Evolutionary conservation across 2,888 invertebrate genomes (phyloP).

Genomic region (Rambutsinella grinnellia): DNA sequence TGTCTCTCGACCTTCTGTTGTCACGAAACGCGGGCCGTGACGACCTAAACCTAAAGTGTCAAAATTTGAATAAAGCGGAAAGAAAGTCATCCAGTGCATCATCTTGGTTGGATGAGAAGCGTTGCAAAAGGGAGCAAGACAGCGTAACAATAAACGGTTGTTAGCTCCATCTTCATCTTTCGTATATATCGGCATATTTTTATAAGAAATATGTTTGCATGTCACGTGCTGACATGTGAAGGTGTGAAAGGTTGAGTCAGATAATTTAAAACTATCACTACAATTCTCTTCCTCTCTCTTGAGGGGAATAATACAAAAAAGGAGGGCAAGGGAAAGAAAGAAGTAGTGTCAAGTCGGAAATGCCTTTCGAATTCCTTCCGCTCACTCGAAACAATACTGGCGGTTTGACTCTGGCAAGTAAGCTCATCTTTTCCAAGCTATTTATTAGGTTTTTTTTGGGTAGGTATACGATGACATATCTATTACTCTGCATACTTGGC

Average conservation of each 20-base stretch:
- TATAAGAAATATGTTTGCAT: neutral
- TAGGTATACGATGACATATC: too few species aligned
- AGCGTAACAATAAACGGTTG: neutral
- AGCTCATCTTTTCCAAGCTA: too few species aligned
- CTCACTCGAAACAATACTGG: conserved; percentile 21
- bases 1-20: neutral
- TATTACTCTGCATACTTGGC: too few species aligned
- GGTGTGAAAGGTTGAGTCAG: conserved; percentile 44
- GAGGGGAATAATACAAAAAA: conserved; percentile 3
- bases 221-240: conserved; percentile 40
- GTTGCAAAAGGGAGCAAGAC: neutral
- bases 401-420: too few species aligned
- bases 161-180: too few species aligned
- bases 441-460: too few species aligned
- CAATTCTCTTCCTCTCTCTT: neutral
- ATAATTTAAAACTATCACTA: conserved; percentile 46
- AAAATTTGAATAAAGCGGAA: too few species aligned
- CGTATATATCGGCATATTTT: too few species aligned
- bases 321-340: conserved; percentile 3
- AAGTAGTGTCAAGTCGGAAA: conserved; percentile 16
- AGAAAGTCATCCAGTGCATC: neutral
- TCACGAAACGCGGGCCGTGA: too few species aligned
- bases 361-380: conserved; percentile 51
- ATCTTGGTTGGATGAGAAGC: neutral
- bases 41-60: too few species aligned